phyloP scores from a whole-genome alignment of 2,113 vertebrate genomes.

The Tor tambroides region DNA sequence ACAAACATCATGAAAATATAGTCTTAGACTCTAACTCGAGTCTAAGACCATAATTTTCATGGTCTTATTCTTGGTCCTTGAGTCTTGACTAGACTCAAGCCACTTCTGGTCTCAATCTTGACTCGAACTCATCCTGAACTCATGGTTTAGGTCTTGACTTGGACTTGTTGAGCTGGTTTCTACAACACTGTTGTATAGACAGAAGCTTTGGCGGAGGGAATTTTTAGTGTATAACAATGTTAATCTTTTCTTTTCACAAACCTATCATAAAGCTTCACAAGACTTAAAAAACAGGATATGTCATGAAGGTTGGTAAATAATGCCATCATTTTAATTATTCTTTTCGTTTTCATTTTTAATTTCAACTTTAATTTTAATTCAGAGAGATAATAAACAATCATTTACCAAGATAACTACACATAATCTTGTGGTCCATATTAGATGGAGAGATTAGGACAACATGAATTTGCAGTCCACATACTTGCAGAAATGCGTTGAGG shows the following conservation, averaged over 20 bases:
- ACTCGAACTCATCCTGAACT: background rate
- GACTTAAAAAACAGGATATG: background rate
- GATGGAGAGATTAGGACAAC: slow-evolving; percentile 9
- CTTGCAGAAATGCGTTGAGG: background rate
- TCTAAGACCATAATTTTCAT: background rate
- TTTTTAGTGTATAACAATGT: background rate
- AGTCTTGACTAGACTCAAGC: background rate
- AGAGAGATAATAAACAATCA: background rate
- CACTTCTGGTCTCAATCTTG: background rate
- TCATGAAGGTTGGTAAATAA: background rate
- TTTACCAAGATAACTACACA: background rate
- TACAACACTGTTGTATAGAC: background rate
- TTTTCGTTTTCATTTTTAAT: background rate
- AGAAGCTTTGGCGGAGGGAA: background rate
- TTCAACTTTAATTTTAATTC: slow-evolving; percentile 4
- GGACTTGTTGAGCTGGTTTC: background rate
- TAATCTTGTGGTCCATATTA: background rate
- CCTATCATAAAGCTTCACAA: background rate
- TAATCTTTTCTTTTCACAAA: background rate
- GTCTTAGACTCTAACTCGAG: background rate
- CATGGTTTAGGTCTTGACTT: background rate
- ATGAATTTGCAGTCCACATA: slow-evolving; percentile 8
- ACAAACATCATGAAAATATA: background rate
- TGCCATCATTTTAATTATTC: too few relatives aligned
- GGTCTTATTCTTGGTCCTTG: background rate